Conservation (phyloP, 2,888 invertebrate species). For the Euzetes globulus region DNA sequence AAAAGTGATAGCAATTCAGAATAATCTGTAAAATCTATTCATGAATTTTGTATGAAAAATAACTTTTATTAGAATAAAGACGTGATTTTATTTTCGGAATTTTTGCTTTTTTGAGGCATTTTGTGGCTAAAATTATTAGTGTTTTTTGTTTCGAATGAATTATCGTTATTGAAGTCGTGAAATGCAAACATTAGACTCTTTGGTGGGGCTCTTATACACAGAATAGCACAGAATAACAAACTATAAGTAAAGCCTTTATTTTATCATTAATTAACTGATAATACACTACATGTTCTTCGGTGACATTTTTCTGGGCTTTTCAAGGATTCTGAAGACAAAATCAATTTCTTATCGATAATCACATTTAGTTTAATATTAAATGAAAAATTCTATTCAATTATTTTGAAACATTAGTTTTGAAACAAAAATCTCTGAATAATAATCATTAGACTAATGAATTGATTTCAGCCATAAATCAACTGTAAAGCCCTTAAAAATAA, state of each 20-base stretch:
- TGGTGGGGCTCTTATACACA: not conserved
- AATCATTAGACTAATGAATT: no score
- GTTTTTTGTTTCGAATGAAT: not conserved
- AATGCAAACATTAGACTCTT: conserved; percentile 12
- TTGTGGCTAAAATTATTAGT: not conserved
- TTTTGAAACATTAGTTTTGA: not conserved
- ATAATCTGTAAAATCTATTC: no score
- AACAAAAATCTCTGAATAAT: no score
- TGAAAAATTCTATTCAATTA: not conserved
- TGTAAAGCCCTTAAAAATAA: no score
- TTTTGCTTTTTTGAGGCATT: not conserved
- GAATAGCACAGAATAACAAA: not conserved
- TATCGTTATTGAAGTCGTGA: not conserved
- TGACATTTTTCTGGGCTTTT: not conserved
- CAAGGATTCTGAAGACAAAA: not conserved
- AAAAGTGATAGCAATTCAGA: no score
- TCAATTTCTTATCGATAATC: not conserved
- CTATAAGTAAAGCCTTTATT: not conserved
- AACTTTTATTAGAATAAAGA: no score
- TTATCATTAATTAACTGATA: conserved; percentile 8
- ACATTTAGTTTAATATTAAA: not conserved
- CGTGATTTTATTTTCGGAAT: no score
- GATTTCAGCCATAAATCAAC: no score
- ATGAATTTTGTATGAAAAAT: no score
- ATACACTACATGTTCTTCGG: not conserved